Evolutionary conservation across 1,140 invertebrate genomes (phyloP).

Genomic region (Eueides isabella): DNA sequence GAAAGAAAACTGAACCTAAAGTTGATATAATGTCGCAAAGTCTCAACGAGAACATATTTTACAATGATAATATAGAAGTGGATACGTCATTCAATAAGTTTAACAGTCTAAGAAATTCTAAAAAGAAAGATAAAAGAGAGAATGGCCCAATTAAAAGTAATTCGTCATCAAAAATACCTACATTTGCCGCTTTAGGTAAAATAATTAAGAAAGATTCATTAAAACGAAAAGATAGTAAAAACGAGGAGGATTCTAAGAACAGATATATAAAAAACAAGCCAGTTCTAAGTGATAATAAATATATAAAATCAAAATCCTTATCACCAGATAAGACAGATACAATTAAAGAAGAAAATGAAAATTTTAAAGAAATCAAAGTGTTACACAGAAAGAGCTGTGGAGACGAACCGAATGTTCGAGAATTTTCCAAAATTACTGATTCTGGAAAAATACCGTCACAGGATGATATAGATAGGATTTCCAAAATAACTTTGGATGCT

Average conservation of each 20-base stretch:
- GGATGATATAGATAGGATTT: conserved; percentile 93
- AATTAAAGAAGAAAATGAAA: conserved; percentile 58
- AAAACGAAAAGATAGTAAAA: conserved; percentile 60
- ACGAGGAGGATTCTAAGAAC: conserved; percentile 53
- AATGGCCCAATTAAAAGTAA: conserved; percentile 68
- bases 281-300: conserved; percentile 69
- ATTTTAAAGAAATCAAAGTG: conserved; percentile 26
- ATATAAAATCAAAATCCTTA: conserved; percentile 69
- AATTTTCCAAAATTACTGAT: conserved; percentile 66
- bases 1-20: conserved; percentile 69
- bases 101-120: conserved; percentile 75
- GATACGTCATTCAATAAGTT: conserved; percentile 71
- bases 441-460: conserved; percentile 86
- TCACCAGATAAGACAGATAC: conserved; percentile 69
- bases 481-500: conserved; percentile 91
- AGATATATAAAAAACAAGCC: conserved; percentile 78
- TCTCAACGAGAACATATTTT: conserved; percentile 84
- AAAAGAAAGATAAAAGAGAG: conserved; percentile 69
- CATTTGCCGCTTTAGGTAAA: conserved; percentile 76
- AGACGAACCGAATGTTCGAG: conserved; percentile 68
- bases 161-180: conserved; percentile 77
- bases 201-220: conserved; percentile 80
- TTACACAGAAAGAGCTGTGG: conserved; percentile 78
- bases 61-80: conserved; percentile 77
- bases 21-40: conserved; percentile 84